Conservation (phyloP, 37 sponge, comb jelly and placozoan genomes). For the Ephydatia muelleri region DNA sequence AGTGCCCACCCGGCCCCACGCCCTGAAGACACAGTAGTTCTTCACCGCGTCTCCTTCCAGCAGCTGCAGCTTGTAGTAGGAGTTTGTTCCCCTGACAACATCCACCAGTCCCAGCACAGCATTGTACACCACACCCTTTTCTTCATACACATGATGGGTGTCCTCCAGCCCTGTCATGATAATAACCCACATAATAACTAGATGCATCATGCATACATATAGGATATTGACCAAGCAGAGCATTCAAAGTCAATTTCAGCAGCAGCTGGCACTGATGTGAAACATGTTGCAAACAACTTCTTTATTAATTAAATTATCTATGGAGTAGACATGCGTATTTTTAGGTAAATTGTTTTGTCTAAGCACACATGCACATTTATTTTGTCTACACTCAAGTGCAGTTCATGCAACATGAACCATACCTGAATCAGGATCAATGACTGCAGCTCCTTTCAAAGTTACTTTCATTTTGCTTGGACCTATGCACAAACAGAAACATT, state of each 20-base stretch:
- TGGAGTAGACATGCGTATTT: no score
- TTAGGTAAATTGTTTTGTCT: no score
- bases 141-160: slow-evolving; percentile 82
- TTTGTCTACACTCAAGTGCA: not conserved
- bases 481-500: not conserved
- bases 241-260: no score
- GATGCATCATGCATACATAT: not conserved
- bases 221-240: no score
- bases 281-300: no score
- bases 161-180: slow-evolving; percentile 57
- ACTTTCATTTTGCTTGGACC: slow-evolving; percentile 67
- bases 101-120: slow-evolving; percentile 98
- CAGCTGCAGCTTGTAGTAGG: slow-evolving; percentile 98
- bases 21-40: slow-evolving; percentile 80
- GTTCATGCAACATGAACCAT: not conserved
- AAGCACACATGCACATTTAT: no score
- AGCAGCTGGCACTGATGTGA: no score
- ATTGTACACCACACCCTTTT: slow-evolving; percentile 69
- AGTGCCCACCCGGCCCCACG: slow-evolving; percentile 99
- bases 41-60: slow-evolving; percentile 69
- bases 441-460: slow-evolving; percentile 87
- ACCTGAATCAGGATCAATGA: slow-evolving; percentile 91
- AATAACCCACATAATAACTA: no score
- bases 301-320: no score
- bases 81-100: slow-evolving; percentile 87